Base-by-base conservation (phyloP, 2,113 vertebrate genomes). In the Pelmatolapia mariae region DNA sequence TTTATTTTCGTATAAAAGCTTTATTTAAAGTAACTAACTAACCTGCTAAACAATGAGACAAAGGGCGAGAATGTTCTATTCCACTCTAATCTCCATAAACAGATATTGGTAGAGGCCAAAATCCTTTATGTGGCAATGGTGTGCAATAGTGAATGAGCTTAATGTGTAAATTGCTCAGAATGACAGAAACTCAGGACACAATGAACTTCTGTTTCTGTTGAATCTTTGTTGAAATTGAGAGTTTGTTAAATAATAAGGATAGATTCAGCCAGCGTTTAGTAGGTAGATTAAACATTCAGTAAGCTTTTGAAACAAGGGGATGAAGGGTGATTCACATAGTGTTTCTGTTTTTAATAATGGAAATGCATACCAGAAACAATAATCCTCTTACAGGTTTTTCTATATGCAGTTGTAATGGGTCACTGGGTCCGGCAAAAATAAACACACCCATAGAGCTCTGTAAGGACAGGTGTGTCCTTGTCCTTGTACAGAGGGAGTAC, bases 401-500 rank as follows among this genome's bases (percentile, higher is more conserved):
- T 73, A 10, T 33, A 68, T 81, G 12, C 5, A 43, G 18, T 15
- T 83, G 47, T 88, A 82, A 38, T 87, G 53, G 82, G 85, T 93
- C 83, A 90, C 31, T 78, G 59, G 57, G 54, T 80, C 79, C 76
- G 22, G 43, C 43, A 81, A 82, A 43, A 86, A 80, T 22, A 76
- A 31, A 83, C 16, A 47, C 10, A 56, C 45, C n/a, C 47, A 40
- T 29, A 59, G 43, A 87, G 68, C 61, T 82, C 29, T 81, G 3
- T 56, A n/a, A 36, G n/a, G 54, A 61, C 88, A 89, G 88, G 87
- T 91, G 87, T 63, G 80, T 89, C 80, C 82, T 89, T 85, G 80
- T 90, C 56, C 87, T 71, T 87, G 63, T 89, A 61, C 86, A 63
- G 36, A 82, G 12, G 43, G 22, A 82, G 71, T 8, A 80, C 76